phyloP scores from a whole-genome alignment of 2,113 vertebrate genomes.

The Microtus oregoni region DNA sequence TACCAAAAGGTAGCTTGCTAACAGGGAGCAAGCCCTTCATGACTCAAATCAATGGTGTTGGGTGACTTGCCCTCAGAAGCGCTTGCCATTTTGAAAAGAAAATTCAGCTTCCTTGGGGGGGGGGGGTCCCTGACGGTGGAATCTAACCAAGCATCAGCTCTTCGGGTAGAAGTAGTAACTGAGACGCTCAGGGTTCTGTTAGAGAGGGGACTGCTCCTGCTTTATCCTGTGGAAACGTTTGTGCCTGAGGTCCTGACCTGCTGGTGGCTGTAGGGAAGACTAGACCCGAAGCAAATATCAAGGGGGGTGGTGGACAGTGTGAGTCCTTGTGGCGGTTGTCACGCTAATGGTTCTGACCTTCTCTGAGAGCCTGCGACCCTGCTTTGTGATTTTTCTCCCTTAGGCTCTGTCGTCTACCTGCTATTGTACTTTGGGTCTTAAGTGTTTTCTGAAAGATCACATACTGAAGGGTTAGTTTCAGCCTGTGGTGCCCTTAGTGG shows the following conservation, averaged over 20 bases:
- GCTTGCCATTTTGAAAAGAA: neutral
- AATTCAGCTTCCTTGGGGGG: neutral
- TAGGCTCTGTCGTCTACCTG: neutral
- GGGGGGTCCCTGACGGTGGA: neutral
- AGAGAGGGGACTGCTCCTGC: rapidly evolving
- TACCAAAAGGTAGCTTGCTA: neutral
- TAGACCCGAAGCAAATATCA: neutral
- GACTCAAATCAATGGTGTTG: neutral
- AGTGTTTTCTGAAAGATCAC: neutral
- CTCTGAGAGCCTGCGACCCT: neutral
- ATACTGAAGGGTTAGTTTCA: neutral
- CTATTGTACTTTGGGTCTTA: neutral
- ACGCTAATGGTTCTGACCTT: neutral
- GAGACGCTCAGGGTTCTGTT: neutral
- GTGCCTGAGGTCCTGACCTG: neutral
- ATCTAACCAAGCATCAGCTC: neutral
- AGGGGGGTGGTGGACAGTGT: neutral
- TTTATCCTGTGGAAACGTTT: rapidly evolving
- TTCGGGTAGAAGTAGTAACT: neutral
- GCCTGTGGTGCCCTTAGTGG: neutral
- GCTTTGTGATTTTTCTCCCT: neutral
- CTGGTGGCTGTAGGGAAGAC: neutral
- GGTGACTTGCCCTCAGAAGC: neutral
- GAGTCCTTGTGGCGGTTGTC: neutral
- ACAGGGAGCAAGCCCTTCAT: neutral